Base-by-base conservation (phyloP, 2,888 invertebrate genomes). In the Tyria jacobaeae region DNA sequence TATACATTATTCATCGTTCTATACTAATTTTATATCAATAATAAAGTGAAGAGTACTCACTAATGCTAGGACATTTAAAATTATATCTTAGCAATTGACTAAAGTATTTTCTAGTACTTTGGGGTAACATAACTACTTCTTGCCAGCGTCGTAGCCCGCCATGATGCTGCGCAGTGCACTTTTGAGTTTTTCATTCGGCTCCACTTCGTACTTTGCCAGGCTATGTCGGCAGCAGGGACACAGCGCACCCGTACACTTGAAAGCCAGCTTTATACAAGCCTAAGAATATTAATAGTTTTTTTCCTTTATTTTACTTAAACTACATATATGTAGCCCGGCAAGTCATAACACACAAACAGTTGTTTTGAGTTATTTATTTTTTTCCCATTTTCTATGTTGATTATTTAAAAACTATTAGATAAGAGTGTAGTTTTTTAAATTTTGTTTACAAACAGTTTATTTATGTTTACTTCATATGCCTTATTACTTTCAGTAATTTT, bases 201-300 rank as follows among this genome's bases (percentile, higher is more conserved):
- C 79, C 68, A 95, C 85, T 50, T 90, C 94, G 65, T 94, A 91
- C 66, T 95, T 94, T 0, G 94, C 92, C 4, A 97, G 89, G n/a
- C 94, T 94, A 39, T 91, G 84, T 9, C 97, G 94, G 83, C 97
- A 97, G 60, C 94, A 94, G 0, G 97, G 97, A 81, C 97, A 97
- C 71, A 91, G 94, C 0, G 95, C 91, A 34, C 95, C 94, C 0
- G 95, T 95, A 10, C 94, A 89, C 66, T 89, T 91, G 83, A 97
- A 96, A 0, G 97, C 96, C 53, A 96, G 88, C 77, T 95, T 94
- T 58, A 97, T 82, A 81, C 97, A 97, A 1, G 84, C 85, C 94
- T 96, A 87, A n/a, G 14, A 52, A n/a, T 15, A 37, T 37, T 25
- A 41, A 34, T 1, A 3, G n/a, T n/a, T n/a, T n/a, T n/a, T n/a